Conservation (phyloP, 2,888 invertebrate genomes). For the Glyphotaelius pellucidus region DNA sequence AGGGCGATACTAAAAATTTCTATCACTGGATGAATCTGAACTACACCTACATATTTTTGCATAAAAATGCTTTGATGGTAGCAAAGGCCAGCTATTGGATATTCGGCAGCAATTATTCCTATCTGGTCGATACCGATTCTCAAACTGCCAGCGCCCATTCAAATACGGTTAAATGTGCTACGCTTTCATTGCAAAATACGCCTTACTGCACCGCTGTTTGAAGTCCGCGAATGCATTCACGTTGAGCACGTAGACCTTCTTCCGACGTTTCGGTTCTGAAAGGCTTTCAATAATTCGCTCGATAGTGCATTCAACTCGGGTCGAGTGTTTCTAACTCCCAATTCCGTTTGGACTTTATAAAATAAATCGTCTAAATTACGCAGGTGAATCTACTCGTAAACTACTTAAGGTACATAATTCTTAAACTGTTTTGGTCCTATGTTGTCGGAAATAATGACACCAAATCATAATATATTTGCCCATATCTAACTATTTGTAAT, state of each 20-base stretch:
- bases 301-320: slow-evolving; percentile 58
- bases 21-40: not conserved
- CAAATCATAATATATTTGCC: not conserved
- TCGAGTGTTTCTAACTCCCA: slow-evolving; percentile 21
- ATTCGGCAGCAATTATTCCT: not conserved
- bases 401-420: no score
- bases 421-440: not conserved
- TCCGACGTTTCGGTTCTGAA: slow-evolving; percentile 28
- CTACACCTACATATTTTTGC: not conserved
- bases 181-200: not conserved
- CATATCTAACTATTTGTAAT: no score
- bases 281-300: slow-evolving; percentile 46
- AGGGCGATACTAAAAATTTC: not conserved
- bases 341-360: not conserved
- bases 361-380: not conserved
- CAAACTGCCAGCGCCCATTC: not conserved
- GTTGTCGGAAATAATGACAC: not conserved
- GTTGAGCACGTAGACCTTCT: slow-evolving; percentile 4
- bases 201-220: not conserved
- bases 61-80: not conserved
- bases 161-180: not conserved
- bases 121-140: not conserved
- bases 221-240: not conserved
- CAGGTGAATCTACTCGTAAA: not conserved
- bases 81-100: not conserved